Evolutionary conservation across 2,888 invertebrate species (phyloP).

Genomic region (Cantharis lateralis): DNA sequence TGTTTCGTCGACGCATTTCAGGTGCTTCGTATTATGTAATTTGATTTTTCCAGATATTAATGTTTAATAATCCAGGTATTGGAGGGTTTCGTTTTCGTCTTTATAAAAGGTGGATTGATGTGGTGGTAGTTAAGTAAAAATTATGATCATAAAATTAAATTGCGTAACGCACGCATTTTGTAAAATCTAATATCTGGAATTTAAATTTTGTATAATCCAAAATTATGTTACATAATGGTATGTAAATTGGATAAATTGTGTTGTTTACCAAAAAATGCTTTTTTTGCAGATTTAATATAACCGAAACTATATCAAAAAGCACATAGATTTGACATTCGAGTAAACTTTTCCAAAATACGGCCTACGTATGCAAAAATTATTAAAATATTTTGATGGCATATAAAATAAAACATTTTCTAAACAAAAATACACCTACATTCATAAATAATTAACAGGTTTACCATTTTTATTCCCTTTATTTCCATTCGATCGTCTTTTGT

Average conservation of each 20-base stretch:
- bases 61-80: not conserved
- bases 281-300: not conserved
- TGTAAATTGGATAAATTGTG: not conserved
- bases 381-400: no score
- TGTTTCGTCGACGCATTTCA: not conserved
- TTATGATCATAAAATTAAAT: not conserved
- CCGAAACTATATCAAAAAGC: not conserved
- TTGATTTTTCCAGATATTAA: not conserved
- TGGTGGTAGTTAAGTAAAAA: not conserved
- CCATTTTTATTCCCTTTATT: not conserved
- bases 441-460: not conserved
- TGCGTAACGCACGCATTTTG: not conserved
- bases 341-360: not conserved
- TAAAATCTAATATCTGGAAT: not conserved
- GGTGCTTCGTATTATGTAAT: not conserved
- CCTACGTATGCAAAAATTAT: not conserved
- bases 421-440: not conserved
- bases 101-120: not conserved
- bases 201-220: not conserved
- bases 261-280: not conserved
- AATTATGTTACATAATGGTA: not conserved
- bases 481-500: not conserved
- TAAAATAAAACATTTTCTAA: no score
- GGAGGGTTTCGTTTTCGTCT: not conserved
- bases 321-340: not conserved